Evolutionary conservation across 2,113 vertebrate species (phyloP).

Genomic region (Anhinga rufa): DNA sequence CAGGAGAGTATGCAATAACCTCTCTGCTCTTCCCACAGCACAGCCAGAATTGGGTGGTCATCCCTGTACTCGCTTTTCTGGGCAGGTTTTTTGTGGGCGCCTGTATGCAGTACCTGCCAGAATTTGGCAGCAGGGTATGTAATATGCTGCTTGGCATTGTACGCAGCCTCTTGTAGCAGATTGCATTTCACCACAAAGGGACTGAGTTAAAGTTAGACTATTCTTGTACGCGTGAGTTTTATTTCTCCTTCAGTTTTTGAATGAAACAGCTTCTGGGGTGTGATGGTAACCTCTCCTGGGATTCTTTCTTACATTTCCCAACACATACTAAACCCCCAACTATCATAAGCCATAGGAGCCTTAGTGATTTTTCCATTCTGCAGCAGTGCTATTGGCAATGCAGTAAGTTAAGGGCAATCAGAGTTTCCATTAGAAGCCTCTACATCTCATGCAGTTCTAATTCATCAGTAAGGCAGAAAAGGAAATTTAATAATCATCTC

Average conservation of each 20-base stretch:
- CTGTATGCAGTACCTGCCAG: conserved; percentile 8
- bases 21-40: neutral
- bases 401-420: conserved; percentile 26
- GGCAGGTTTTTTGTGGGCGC: conserved; percentile 32
- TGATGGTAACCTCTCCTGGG: neutral
- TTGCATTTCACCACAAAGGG: neutral
- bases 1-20: neutral
- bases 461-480: neutral
- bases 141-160: neutral
- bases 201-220: neutral
- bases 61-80: neutral
- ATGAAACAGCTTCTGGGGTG: neutral
- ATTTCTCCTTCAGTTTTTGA: neutral
- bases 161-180: conserved; percentile 14
- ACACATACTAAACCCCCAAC: neutral
- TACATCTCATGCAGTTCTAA: conserved; percentile 1
- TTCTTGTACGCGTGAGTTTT: neutral
- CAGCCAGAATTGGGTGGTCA: neutral
- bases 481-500: neutral
- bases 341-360: neutral
- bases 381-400: conserved; percentile 13
- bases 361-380: conserved; percentile 60
- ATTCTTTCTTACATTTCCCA: neutral
- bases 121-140: conserved; percentile 19
- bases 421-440: conserved; percentile 50